Base-by-base conservation (phyloP, 2,113 vertebrate species). In the Galemys pyrenaicus region DNA sequence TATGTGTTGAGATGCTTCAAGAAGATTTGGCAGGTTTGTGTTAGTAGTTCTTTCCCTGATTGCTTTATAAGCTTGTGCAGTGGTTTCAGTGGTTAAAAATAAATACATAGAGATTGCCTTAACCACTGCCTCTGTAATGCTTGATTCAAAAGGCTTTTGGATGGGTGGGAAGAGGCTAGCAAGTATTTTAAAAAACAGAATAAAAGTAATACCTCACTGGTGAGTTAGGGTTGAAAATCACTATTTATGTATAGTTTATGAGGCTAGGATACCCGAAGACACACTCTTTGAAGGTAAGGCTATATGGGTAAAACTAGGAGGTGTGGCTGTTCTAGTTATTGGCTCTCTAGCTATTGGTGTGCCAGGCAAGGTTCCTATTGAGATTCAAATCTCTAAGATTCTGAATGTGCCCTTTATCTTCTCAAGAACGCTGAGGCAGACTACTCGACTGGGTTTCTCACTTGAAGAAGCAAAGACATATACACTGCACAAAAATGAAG, bases 41-140 rank as follows among this genome's bases (percentile, higher is more conserved):
- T 65, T 89, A 70, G 41, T 56, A 82, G 41, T 68, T 88, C 82
- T 82, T 75, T 86, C 46, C 3, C 49, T 80, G 20, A 2, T 67
- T 87, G 65, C 35, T 78, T 95, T 64, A 74, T 67, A 80, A 80
- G 28, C 49, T 88, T 94, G 15, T 87, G 20, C 73, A 49, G 62
- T 78, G 41, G 81, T 94, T 56, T 51, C 46, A 11, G 46, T 49
- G 16, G 49, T 51, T 51, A 51, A 91, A 91, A 87, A 86, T 82
- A 86, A 94, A 19, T 92, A 22, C 16, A 51, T 51, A 49, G 87
- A 90, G 15, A 54, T 92, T 12, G n/a, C 20, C 11, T 58, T 83
- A 51, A 49, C 3, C 46, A n/a, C 24, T 92, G 41, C 32, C 9
- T 11, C 12, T n/a, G 46, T 39, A 81, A 39, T 92, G 95, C 58